Evolutionary conservation across 2,888 invertebrate genomes (phyloP).

Genomic region (Zeuzera pyrina): DNA sequence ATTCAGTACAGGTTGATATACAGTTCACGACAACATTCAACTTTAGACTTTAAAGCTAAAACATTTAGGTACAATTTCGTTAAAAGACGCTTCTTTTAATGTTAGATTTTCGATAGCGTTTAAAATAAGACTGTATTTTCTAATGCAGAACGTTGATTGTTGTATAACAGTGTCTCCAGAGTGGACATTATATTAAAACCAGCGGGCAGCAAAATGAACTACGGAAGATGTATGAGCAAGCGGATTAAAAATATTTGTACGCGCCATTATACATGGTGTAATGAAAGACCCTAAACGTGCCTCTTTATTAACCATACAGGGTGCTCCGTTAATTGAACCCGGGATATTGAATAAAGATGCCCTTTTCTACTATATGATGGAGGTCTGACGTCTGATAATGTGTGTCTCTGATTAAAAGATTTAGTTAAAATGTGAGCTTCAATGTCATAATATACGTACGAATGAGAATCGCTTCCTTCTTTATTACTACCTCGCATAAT

Average conservation of each 20-base stretch:
- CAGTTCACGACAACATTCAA: slow-evolving; percentile 9
- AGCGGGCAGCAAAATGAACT: slow-evolving; percentile 64
- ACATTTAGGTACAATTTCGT: slow-evolving; percentile 12
- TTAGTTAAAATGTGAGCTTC: slow-evolving; percentile 1
- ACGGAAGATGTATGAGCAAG: slow-evolving; percentile 67
- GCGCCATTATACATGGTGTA: slow-evolving; percentile 69
- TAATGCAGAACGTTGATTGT: too few relatives aligned
- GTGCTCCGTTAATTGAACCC: slow-evolving; percentile 56
- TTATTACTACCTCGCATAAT: too few relatives aligned
- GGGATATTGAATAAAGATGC: slow-evolving; percentile 49
- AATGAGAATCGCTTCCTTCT: too few relatives aligned
- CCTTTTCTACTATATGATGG: slow-evolving; percentile 44
- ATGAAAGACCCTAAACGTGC: slow-evolving; percentile 62
- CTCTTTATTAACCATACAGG: slow-evolving; percentile 66
- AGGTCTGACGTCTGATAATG: slow-evolving; percentile 40
- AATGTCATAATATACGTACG: too few relatives aligned
- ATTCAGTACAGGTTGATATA: slow-evolving; percentile 34
- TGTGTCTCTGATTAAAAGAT: slow-evolving; percentile 13
- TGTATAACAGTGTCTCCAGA: too few relatives aligned
- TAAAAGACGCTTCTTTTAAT: background rate
- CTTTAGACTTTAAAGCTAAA: slow-evolving; percentile 12
- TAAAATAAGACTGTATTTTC: too few relatives aligned
- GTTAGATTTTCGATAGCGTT: too few relatives aligned
- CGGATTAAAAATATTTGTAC: slow-evolving; percentile 73
- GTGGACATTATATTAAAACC: slow-evolving; percentile 39